Evolutionary conservation across 2,113 vertebrate species (phyloP).

Genomic region (Phocoena sinus): DNA sequence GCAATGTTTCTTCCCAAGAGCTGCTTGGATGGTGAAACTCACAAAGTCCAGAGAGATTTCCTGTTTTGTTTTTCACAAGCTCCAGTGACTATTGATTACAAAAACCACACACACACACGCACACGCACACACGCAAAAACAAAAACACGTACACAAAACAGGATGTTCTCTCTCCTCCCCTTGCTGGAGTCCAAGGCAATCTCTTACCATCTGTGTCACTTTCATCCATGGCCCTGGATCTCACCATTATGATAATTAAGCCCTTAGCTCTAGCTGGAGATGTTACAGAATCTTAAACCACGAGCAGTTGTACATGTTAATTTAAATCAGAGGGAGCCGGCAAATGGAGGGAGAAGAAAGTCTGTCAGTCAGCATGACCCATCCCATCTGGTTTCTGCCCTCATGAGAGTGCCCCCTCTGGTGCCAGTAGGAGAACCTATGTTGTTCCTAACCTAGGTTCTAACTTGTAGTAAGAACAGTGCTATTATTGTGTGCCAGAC

Average conservation of each 20-base stretch:
- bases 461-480: not conserved
- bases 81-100: slow-evolving; percentile 72
- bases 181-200: not conserved
- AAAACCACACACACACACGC: not conserved
- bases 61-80: slow-evolving; percentile 79
- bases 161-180: slow-evolving; percentile 33
- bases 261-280: slow-evolving; percentile 25
- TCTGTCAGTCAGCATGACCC: not conserved
- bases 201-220: slow-evolving; percentile 41
- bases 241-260: slow-evolving; percentile 4
- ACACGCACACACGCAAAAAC: not conserved
- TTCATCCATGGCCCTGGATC: not conserved
- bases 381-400: not conserved
- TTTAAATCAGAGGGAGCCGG: not conserved
- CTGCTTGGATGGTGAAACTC: slow-evolving; percentile 61
- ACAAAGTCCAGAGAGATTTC: slow-evolving; percentile 58
- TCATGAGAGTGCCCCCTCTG: not conserved
- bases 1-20: slow-evolving; percentile 70
- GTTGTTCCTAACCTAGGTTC: not conserved
- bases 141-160: slow-evolving; percentile 21
- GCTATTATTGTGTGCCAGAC: not conserved
- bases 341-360: not conserved
- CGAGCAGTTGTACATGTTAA: not conserved
- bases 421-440: not conserved
- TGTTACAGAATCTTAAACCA: not conserved